Conservation (phyloP, 2,113 vertebrate species). For the Tragulus kanchil region DNA sequence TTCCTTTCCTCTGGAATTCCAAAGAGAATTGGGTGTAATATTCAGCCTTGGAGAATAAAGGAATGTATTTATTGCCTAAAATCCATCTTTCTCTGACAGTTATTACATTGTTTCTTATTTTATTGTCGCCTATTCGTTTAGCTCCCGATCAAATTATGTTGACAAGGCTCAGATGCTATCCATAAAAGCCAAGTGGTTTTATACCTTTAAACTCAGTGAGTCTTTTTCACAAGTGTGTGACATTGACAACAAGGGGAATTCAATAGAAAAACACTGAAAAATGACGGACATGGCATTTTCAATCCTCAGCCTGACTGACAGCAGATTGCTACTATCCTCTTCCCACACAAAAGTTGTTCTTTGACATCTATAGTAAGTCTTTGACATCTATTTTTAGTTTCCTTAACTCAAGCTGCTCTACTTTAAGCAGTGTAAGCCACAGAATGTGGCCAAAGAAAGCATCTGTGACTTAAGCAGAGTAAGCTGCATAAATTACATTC, state of each 20-base stretch:
- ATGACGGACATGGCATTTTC: not conserved
- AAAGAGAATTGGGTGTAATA: slow-evolving; percentile 12
- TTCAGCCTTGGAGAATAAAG: not conserved
- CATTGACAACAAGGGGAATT: not conserved
- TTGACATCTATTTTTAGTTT: too few relatives aligned
- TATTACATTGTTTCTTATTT: slow-evolving; percentile 16
- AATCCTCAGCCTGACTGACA: too few relatives aligned
- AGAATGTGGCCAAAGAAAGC: too few relatives aligned
- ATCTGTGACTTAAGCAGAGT: too few relatives aligned
- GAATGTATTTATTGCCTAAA: slow-evolving; percentile 47
- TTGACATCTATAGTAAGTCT: too few relatives aligned
- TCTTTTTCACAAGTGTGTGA: not conserved
- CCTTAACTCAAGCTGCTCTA: too few relatives aligned
- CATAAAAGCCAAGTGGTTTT: not conserved
- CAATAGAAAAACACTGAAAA: not conserved
- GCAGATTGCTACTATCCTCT: too few relatives aligned
- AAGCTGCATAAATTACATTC: not conserved
- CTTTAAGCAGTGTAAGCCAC: too few relatives aligned
- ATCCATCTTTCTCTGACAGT: slow-evolving; percentile 23
- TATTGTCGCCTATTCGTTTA: not conserved
- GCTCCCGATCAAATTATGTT: not conserved
- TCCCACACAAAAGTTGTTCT: too few relatives aligned
- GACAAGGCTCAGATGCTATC: not conserved
- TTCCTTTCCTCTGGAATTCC: not conserved
- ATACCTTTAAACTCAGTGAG: not conserved